Conservation (phyloP, 2,113 vertebrate genomes). For the Neodontobutis hainanensis region DNA sequence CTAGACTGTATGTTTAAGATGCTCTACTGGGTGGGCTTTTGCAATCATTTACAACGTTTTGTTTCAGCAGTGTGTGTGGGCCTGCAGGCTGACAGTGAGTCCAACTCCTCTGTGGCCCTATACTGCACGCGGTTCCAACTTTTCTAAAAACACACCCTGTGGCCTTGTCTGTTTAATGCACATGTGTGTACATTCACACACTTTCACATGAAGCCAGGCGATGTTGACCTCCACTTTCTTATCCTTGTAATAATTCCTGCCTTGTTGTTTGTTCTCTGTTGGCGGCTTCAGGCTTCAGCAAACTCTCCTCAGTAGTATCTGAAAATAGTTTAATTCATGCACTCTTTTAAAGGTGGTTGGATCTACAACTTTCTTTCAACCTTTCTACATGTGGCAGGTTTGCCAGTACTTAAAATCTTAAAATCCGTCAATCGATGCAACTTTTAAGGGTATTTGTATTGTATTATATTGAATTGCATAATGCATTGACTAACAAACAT, state of each 20-base stretch:
- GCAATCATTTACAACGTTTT: constrained; percentile 44
- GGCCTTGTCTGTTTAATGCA: constrained; percentile 46
- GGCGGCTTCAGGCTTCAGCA: constrained; percentile 49
- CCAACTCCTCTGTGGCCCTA: constrained; percentile 61
- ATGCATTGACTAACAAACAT: too few species aligned
- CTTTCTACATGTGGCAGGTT: constrained; percentile 29
- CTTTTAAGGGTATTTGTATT: too few species aligned
- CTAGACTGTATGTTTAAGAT: constrained; percentile 63
- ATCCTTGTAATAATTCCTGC: constrained; percentile 20
- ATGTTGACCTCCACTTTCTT: constrained; percentile 56
- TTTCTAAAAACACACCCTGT: constrained; percentile 66
- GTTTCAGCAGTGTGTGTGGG: constrained; percentile 28
- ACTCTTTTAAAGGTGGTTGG: constrained; percentile 41
- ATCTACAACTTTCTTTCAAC: constrained; percentile 29
- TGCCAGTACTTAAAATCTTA: too few species aligned
- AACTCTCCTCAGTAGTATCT: constrained; percentile 41
- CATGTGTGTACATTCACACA: constrained; percentile 21
- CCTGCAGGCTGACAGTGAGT: constrained; percentile 63
- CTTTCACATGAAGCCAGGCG: constrained; percentile 3
- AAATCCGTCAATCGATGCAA: too few species aligned
- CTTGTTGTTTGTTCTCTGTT: constrained; percentile 28
- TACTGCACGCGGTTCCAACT: constrained; percentile 62
- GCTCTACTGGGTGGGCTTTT: constrained; percentile 61
- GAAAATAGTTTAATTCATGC: constrained; percentile 61
- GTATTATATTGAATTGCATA: too few species aligned